These are phyloP conservation scores for Tanypteryx hageni DNA, from an alignment of 2,888 invertebrate genomes.

Conservation along the genomic window DNA sequence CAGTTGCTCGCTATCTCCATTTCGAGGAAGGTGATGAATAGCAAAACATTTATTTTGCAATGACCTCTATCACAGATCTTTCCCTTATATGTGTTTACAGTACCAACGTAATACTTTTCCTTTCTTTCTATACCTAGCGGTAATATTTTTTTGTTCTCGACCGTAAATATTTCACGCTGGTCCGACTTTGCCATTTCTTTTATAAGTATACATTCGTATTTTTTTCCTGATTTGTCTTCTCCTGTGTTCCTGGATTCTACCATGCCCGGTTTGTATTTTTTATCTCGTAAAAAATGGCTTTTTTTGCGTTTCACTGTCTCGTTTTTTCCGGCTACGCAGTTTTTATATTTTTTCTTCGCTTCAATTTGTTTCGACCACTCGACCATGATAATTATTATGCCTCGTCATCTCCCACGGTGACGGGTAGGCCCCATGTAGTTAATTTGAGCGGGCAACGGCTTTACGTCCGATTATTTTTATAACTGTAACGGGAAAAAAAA, in stretches of 20 bases:
- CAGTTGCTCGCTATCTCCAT: not conserved
- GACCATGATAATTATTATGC: constrained; percentile 36
- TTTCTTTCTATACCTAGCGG: not conserved
- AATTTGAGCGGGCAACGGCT: constrained; percentile 33
- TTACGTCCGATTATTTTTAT: not conserved
- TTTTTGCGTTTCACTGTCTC: not conserved
- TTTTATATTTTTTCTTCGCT: not conserved
- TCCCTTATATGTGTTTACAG: constrained; percentile 16
- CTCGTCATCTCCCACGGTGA: constrained; percentile 29
- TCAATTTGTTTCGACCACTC: constrained; percentile 27
- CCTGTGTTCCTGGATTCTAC: not conserved
- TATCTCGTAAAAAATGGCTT: not conserved
- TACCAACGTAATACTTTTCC: not conserved
- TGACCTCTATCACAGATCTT: not conserved
- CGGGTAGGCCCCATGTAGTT: constrained; percentile 33
- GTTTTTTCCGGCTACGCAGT: not conserved
- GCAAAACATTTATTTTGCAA: not conserved
- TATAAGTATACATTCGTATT: not conserved
- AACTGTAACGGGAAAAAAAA: not conserved
- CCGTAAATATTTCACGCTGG: not conserved
- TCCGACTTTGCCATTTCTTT: not conserved
- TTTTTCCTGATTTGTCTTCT: not conserved
- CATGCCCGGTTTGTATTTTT: not conserved
- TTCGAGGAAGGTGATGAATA: not conserved
- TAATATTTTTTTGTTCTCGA: not conserved